Conservation (phyloP, 2,797 vertebrate species). For the Lepilemur septentrionalis region DNA sequence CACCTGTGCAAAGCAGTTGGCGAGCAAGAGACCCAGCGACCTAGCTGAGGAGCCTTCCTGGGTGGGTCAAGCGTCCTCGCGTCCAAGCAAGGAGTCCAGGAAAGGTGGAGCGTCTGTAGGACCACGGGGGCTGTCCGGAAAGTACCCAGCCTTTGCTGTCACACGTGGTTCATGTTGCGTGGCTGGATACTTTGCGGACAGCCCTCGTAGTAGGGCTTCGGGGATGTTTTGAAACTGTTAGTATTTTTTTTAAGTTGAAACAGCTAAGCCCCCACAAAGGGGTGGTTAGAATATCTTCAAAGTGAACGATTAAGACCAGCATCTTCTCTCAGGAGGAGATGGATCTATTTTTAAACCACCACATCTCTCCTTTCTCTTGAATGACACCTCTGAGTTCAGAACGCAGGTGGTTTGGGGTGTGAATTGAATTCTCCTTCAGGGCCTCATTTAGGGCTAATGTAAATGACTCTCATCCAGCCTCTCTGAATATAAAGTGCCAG, state of each 20-base stretch:
- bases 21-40: rapidly evolving
- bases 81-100: background rate
- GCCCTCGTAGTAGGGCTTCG: background rate
- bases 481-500: background rate
- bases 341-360: constrained; percentile 11
- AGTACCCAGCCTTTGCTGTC: too few species aligned
- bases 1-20: rapidly evolving
- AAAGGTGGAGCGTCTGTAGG: too few species aligned
- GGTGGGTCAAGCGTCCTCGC: rapidly evolving
- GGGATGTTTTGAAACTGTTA: background rate
- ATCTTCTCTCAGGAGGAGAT: background rate
- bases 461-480: constrained; percentile 58
- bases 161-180: too few species aligned
- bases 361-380: background rate
- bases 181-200: too few species aligned
- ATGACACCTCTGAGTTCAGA: background rate
- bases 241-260: background rate
- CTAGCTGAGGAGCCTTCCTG: too few species aligned
- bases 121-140: too few species aligned
- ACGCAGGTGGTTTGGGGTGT: background rate
- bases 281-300: background rate
- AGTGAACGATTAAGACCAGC: rapidly evolving
- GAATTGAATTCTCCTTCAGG: constrained; percentile 67
- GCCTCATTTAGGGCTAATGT: constrained; percentile 54
- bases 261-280: rapidly evolving